A percentile compares a stretch with the other conserved stretches of the same genome.
Conservation (phyloP, 2,797 vertebrate species). For the Melanotaenia maccullochi region DNA sequence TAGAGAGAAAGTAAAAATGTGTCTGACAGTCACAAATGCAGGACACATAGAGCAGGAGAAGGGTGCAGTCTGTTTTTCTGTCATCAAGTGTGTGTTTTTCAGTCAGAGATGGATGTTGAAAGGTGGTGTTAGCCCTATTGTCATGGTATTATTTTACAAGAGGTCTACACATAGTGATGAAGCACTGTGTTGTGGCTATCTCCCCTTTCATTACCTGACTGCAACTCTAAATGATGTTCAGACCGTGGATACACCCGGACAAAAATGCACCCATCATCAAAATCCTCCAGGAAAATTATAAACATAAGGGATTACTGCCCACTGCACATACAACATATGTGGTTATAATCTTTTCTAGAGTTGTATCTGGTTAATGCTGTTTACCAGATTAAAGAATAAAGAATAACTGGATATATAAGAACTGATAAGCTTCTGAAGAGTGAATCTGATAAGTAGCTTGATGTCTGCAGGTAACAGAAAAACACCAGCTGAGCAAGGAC, state of each 20-base stretch:
- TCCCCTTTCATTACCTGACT: slow-evolving; percentile 35
- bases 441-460: neutral
- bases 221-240: slow-evolving; percentile 34
- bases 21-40: slow-evolving; percentile 26
- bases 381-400: neutral
- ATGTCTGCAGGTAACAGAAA: neutral
- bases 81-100: slow-evolving; percentile 10
- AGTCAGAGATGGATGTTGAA: slow-evolving; percentile 15
- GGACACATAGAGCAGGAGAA: slow-evolving; percentile 5
- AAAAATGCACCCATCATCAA: slow-evolving; percentile 14
- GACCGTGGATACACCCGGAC: neutral
- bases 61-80: slow-evolving; percentile 7
- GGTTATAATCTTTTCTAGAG: neutral
- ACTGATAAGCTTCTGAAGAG: neutral
- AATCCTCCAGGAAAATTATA: slow-evolving; percentile 2
- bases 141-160: slow-evolving; percentile 52
- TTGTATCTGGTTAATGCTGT: neutral
- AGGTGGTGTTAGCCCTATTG: slow-evolving; percentile 43
- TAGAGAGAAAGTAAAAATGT: neutral
- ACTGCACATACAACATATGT: neutral
- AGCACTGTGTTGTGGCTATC: slow-evolving; percentile 2
- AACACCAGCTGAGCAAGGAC: neutral
- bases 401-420: neutral
- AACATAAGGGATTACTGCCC: neutral
- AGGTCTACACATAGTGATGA: slow-evolving; percentile 42